Evolutionary conservation across 2,113 vertebrate genomes (phyloP).

Genomic region (Pituophis catenifer): DNA sequence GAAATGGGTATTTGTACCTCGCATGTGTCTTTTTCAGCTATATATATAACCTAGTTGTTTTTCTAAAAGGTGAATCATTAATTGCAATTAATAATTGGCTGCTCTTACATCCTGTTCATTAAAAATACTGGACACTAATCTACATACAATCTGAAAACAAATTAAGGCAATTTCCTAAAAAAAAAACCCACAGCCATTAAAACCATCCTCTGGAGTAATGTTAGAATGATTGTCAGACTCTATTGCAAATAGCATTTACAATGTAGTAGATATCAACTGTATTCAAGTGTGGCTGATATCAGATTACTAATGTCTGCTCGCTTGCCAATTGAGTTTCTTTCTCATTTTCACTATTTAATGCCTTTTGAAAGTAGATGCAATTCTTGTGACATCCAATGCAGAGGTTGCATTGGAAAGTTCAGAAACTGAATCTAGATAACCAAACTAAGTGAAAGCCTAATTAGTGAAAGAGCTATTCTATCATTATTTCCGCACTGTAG

Average conservation of each 20-base stretch:
- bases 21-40: background rate
- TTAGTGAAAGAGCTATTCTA: slow-evolving; percentile 15
- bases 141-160: background rate
- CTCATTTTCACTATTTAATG: slow-evolving; percentile 5
- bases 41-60: background rate
- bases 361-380: slow-evolving; percentile 30
- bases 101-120: background rate
- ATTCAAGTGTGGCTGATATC: background rate
- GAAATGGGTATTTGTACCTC: background rate
- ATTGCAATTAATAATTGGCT: slow-evolving; percentile 28
- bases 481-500: slow-evolving; percentile 29
- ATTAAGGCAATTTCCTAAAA: background rate
- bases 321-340: slow-evolving; percentile 11
- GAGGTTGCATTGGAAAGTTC: slow-evolving; percentile 48
- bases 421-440: slow-evolving; percentile 55
- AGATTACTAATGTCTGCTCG: background rate
- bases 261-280: background rate
- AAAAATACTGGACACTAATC: background rate
- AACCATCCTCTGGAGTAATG: background rate
- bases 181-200: background rate
- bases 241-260: background rate
- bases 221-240: background rate
- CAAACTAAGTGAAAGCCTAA: slow-evolving; percentile 35
- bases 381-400: slow-evolving; percentile 49
- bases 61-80: background rate